Evolutionary conservation across 1,140 invertebrate species (phyloP).

Genomic region (Eciton burchellii): DNA sequence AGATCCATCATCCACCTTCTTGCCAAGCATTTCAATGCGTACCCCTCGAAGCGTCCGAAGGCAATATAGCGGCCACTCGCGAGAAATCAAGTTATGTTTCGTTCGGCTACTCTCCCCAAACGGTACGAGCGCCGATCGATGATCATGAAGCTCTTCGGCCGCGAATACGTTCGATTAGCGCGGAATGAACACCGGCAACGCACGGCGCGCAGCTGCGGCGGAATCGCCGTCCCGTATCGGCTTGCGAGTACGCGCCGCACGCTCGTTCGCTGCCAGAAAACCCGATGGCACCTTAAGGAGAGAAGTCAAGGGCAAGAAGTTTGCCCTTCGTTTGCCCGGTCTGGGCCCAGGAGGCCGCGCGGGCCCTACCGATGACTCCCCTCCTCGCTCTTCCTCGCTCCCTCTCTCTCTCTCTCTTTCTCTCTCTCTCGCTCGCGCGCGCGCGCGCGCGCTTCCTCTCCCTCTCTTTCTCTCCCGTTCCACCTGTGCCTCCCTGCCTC

Average conservation of each 20-base stretch:
- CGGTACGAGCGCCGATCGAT: constrained; percentile 41
- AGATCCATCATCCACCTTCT: constrained; percentile 13
- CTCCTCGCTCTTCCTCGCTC: constrained; percentile 29
- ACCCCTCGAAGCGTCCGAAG: background rate
- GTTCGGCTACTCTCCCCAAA: constrained; percentile 36
- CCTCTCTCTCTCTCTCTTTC: constrained; percentile 34
- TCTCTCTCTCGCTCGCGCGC: too few species aligned
- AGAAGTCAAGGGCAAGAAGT: constrained; percentile 76
- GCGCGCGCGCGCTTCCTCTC: too few species aligned
- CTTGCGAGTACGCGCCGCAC: constrained; percentile 35
- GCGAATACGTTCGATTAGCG: constrained; percentile 39
- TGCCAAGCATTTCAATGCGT: background rate
- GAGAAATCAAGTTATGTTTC: constrained; percentile 61
- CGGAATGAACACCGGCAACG: constrained; percentile 55
- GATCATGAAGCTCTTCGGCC: background rate
- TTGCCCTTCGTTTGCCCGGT: constrained; percentile 68
- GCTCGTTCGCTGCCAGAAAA: constrained; percentile 72
- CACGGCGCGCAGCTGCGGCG: constrained; percentile 44
- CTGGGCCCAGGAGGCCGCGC: constrained; percentile 58
- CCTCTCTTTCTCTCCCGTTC: constrained; percentile 35
- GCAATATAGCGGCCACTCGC: background rate
- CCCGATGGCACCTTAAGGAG: constrained; percentile 73
- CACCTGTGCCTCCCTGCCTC: constrained; percentile 28
- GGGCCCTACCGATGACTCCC: background rate
- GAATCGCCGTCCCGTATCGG: constrained; percentile 33